Percentiles rank a stretch among this genome's conserved stretches.
Evolutionary conservation across 1,140 invertebrate species (phyloP).

Genomic region (Battus philenor): DNA sequence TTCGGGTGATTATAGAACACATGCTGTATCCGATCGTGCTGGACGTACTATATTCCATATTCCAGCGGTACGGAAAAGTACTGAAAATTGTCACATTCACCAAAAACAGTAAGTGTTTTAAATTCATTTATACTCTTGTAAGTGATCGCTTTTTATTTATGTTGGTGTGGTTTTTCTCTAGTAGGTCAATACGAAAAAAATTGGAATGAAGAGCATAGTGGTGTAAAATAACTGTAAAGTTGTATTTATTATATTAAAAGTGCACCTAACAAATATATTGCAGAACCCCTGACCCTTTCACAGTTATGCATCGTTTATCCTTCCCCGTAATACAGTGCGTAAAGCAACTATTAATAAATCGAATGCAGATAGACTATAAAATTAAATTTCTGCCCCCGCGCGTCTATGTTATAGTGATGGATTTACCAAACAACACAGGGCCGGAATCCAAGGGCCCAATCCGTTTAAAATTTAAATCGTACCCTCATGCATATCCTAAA

Average conservation of each 20-base stretch:
- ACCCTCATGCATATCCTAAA: constrained; percentile 75
- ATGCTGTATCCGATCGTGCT: constrained; percentile 98
- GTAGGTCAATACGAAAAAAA: too few relatives aligned
- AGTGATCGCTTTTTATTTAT: too few relatives aligned
- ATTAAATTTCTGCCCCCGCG: constrained; percentile 40
- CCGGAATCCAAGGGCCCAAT: constrained; percentile 69
- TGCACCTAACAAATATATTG: neutral
- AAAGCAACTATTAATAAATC: constrained; percentile 54
- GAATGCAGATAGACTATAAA: constrained; percentile 39
- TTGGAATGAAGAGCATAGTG: too few relatives aligned
- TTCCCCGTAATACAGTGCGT: constrained; percentile 37
- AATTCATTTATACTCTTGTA: neutral
- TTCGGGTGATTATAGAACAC: constrained; percentile 98
- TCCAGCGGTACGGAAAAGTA: constrained; percentile 98
- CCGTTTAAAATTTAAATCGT: constrained; percentile 74
- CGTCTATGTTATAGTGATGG: constrained; percentile 57
- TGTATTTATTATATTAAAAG: neutral
- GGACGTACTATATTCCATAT: constrained; percentile 98
- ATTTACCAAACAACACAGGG: constrained; percentile 62
- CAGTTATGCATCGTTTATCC: constrained; percentile 25
- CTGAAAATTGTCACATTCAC: constrained; percentile 99
- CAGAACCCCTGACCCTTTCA: constrained; percentile 31
- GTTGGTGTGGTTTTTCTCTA: too few relatives aligned
- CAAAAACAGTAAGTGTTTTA: constrained; percentile 94
- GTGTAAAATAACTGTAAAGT: too few relatives aligned